Base-by-base conservation (phyloP, 2,797 vertebrate genomes). In the Tragopan temminckii region DNA sequence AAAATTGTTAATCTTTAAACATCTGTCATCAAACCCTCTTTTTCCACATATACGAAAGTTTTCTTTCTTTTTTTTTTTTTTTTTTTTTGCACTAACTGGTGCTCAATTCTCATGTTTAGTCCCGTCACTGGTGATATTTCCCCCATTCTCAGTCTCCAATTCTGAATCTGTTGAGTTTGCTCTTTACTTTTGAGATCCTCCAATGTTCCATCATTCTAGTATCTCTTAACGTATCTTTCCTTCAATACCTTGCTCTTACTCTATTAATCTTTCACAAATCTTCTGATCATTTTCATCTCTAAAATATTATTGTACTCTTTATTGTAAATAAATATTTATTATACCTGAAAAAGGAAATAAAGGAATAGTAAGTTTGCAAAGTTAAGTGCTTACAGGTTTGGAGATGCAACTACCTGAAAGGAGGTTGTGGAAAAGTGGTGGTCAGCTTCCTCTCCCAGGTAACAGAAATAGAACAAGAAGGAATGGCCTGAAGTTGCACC, bases 161-260 rank as follows among this genome's bases (percentile, higher is more conserved):
- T 58, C 42, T 91, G 14, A 81, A 76, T 90, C 55, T 81, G 11
- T 69, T 57, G 43, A 17, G 8, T 69, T 8, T 85, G 71, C 23
- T 84, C 25, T 83, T 62, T 67, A 63, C 21, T 80, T 78, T 53
- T 58, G n/a, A 40, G 4, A 10, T 67, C n/a, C 24, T 89, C 52
- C 50, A 66, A 46, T 45, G 8, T 13, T 71, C 25, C n/a, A 11
- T 45, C 0, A 40, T 68, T 75, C 18, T 55, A 23, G 3, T 53
- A 16, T 53, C 19, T 85, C 61, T 48, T 67, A 68, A 64, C 4
- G 13, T 72, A 31, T 24, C 13, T 80, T 66, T 29, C 18, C 7
- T 86, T 83, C 38, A 83, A 13, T 45, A 35, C 66, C 21, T 74
- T 87, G 21, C 40, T 91, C 19, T 91, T 67, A 43, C 13, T 77